Evolutionary conservation across 2,888 invertebrate genomes (phyloP), one percentile per base, ranked within the genome.

Genomic region (Lapara coniferarum): DNA sequence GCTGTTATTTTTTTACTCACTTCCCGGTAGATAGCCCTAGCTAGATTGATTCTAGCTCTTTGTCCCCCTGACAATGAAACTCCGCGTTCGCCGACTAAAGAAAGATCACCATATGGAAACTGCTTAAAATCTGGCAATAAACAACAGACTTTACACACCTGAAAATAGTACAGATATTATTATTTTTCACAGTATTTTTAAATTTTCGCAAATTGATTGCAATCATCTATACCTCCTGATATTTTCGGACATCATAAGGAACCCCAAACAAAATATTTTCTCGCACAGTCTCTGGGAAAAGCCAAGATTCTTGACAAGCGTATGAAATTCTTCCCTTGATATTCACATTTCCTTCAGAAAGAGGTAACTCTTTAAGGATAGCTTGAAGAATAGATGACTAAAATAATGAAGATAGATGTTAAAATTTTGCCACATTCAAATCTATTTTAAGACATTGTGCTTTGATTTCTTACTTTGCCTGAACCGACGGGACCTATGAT

Each of bases 401-500:
- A 37, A 89, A 87, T 59, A 14, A 73, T 71, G 67, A 44, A 71
- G 53, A 56, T 10, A n/a, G 19, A 70, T 46, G 66, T 30, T 66
- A 14, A 25, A 58, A 67, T 66, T 59, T 66, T 57, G 66, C 75
- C 51, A 14, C 25, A 66, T 4, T 12, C 14, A 55, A 14, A 4
- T 30, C 30, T 37, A 68, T 12, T 44, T n/a, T 8, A 55, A 58
- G 6, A 49, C 19, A 51, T 2, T 14, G 13, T 19, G 5, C n/a
- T 12, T 14, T 49, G n/a, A 13, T 63, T 19, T 71, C 73, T 77
- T 82, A 93, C 94, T 85, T 95, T 98, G 80, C 98, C 98, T 44
- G 97, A 95, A 8, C 98, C 98, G 5, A 98, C 98, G 0, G 98
- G 96, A 0, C 98, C 98, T 73, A 98, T 96, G 7, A 98, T 90